A percentile compares a stretch with the other conserved stretches of the same genome.
Conservation (phyloP, 2,797 vertebrate genomes). For the Sebastes hopkinsi region DNA sequence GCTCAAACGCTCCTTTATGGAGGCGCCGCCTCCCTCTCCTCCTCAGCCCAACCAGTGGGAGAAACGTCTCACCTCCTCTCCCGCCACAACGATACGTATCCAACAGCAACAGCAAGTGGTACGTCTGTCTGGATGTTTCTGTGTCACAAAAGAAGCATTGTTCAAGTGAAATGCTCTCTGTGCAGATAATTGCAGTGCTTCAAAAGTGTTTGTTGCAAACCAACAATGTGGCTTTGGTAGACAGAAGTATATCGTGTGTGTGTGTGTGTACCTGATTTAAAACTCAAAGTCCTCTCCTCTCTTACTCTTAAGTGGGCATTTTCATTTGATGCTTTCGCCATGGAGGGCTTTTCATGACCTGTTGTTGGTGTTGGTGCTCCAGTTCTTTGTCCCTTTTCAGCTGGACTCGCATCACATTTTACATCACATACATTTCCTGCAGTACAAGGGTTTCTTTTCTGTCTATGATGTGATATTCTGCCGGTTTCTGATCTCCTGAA, state of each 20-base stretch:
- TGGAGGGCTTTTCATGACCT: background rate
- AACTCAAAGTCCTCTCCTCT: background rate
- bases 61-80: slow-evolving; percentile 96
- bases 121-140: slow-evolving; percentile 81
- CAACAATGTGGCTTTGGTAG: background rate
- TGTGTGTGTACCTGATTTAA: background rate
- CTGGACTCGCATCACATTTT: background rate
- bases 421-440: background rate
- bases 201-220: background rate
- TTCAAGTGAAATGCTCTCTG: background rate
- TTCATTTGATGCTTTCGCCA: background rate
- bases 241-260: background rate
- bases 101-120: slow-evolving; percentile 95
- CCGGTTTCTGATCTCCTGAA: background rate
- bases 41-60: slow-evolving; percentile 98
- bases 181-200: background rate
- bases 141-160: slow-evolving; percentile 21
- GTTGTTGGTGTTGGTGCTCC: background rate
- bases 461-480: background rate
- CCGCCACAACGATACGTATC: slow-evolving; percentile 89
- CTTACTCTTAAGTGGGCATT: background rate
- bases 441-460: background rate
- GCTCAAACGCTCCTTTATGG: slow-evolving; percentile 99
- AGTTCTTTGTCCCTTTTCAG: background rate
- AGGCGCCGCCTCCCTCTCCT: slow-evolving; percentile 91